phyloP scores from a whole-genome alignment of 92 coral and sea anemone genomes.

The Zoanthus sansibaricus region DNA sequence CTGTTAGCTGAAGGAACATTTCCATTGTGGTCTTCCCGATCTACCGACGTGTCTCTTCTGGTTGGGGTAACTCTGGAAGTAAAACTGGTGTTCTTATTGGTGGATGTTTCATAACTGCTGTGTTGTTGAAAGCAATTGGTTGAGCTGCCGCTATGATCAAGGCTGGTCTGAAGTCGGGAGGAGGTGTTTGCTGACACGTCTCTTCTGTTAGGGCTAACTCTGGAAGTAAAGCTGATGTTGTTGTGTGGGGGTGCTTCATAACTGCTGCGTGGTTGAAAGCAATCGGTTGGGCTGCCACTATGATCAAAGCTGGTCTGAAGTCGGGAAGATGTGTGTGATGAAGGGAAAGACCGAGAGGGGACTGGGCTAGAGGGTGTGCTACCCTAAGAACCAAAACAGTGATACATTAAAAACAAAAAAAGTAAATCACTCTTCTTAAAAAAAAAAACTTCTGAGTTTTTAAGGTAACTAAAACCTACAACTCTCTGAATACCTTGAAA shows the following conservation, averaged over 20 bases:
- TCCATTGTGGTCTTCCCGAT: not conserved
- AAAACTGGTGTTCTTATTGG: constrained; percentile 26
- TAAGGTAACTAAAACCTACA: no score
- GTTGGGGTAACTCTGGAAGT: constrained; percentile 23
- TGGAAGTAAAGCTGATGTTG: constrained; percentile 27
- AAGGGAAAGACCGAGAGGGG: constrained; percentile 31
- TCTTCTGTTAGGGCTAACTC: constrained; percentile 20
- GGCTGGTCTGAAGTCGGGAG: constrained; percentile 23
- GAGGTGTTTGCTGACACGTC: not conserved
- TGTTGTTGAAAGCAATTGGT: constrained; percentile 25
- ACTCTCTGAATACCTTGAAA: no score
- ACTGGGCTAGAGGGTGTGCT: constrained; percentile 33
- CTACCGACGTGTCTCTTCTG: constrained; percentile 2
- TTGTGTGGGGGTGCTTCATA: constrained; percentile 24
- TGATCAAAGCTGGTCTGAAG: constrained; percentile 30
- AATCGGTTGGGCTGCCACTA: constrained; percentile 28
- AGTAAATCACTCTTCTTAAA: not conserved
- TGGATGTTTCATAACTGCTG: constrained; percentile 24
- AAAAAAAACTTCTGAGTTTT: no score
- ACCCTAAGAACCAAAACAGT: not conserved
- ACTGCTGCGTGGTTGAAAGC: constrained; percentile 24
- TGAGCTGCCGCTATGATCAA: constrained; percentile 28
- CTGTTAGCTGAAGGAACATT: not conserved
- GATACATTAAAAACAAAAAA: not conserved
- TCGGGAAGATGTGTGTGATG: not conserved